These are phyloP conservation scores for Hemitrygon akajei DNA, from an alignment of 2,797 vertebrate species.

Conservation along the genomic window DNA sequence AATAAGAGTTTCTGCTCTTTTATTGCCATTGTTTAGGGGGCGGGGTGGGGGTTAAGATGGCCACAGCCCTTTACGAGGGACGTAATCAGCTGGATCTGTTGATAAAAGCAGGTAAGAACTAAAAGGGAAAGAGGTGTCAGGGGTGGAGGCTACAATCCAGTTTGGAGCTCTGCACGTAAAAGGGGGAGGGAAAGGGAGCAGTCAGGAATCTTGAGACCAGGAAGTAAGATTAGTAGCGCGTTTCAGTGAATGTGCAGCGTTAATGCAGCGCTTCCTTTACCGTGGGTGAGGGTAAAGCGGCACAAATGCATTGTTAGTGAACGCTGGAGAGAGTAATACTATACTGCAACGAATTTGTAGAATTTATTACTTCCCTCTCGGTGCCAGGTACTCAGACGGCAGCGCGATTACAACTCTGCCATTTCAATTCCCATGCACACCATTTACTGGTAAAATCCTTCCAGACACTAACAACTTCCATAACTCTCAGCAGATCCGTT, in stretches of 20 bases:
- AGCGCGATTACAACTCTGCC: background rate
- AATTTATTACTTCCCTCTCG: background rate
- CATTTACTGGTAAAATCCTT: background rate
- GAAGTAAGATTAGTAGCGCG: conserved; percentile 5
- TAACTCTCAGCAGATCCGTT: background rate
- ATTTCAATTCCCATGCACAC: background rate
- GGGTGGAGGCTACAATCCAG: background rate
- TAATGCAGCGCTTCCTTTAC: background rate
- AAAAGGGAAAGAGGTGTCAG: background rate
- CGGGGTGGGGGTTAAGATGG: conserved; percentile 32
- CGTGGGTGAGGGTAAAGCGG: background rate
- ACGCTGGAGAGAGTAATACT: too few relatives aligned
- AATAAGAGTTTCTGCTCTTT: conserved; percentile 31
- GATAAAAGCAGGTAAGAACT: conserved; percentile 41
- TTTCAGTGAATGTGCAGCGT: background rate
- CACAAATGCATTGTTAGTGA: background rate
- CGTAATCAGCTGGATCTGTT: conserved; percentile 40
- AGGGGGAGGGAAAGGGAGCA: background rate
- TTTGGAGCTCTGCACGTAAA: background rate
- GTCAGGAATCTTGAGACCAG: conserved; percentile 20
- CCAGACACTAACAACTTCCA: too few relatives aligned
- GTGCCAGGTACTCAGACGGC: background rate
- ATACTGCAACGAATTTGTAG: background rate
- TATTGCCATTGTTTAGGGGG: background rate
- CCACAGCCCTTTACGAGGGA: conserved; percentile 33